Conservation (phyloP, 1,140 invertebrate genomes). For the Apis cerana region DNA sequence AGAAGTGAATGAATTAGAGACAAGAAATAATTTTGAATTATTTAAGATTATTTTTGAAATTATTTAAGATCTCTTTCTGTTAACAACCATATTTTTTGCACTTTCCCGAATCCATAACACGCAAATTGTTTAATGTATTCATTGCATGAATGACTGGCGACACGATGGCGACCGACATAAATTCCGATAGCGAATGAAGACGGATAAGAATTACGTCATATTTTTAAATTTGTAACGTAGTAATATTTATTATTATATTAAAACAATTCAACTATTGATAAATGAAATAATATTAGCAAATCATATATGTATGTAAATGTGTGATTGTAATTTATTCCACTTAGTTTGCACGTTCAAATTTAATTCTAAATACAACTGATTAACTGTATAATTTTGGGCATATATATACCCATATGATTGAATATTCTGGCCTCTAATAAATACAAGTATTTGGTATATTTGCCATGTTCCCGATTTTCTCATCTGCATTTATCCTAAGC, state of each 20-base stretch:
- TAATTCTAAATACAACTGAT: background rate
- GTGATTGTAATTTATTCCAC: background rate
- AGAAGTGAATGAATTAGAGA: too few species aligned
- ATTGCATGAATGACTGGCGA: conserved; percentile 48
- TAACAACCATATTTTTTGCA: conserved; percentile 8
- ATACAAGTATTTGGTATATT: background rate
- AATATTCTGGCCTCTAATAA: conserved; percentile 13
- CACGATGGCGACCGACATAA: conserved; percentile 49
- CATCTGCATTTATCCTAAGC: conserved; percentile 2
- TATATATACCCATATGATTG: background rate
- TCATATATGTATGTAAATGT: background rate
- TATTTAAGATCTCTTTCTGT: background rate
- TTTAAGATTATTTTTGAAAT: too few species aligned
- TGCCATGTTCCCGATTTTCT: background rate
- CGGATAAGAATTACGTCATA: conserved; percentile 43
- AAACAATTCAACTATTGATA: background rate
- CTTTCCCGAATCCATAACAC: conserved; percentile 58
- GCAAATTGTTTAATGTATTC: conserved; percentile 59
- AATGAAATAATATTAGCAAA: conserved; percentile 26
- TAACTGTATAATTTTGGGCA: conserved; percentile 3
- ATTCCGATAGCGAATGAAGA: conserved; percentile 1
- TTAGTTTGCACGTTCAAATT: background rate
- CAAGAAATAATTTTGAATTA: background rate
- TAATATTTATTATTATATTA: conserved; percentile 26
- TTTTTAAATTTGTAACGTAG: conserved; percentile 55